phyloP scores from a whole-genome alignment of 2,888 invertebrate genomes.

The Argyra leucocephala region DNA sequence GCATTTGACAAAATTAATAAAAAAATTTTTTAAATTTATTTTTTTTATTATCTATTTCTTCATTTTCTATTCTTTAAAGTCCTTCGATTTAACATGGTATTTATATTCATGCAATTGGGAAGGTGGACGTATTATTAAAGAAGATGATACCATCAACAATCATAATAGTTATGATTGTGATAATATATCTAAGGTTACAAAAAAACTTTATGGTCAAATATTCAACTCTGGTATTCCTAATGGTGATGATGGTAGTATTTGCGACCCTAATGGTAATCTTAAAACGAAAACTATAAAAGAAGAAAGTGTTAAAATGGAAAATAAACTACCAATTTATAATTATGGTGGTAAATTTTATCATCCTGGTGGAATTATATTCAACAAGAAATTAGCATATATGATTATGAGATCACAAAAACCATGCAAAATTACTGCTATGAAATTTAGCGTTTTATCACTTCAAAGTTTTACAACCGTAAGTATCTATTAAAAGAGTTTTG shows the following conservation, averaged over 20 bases:
- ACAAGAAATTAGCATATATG: constrained; percentile 32
- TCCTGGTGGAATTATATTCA: constrained; percentile 29
- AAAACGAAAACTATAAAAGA: neutral
- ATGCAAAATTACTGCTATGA: constrained; percentile 37
- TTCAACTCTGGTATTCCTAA: neutral
- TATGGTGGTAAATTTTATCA: constrained; percentile 15
- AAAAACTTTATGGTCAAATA: neutral
- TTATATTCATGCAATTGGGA: constrained; percentile 33
- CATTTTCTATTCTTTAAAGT: constrained; percentile 16
- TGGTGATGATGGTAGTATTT: too few species aligned
- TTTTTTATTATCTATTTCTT: too few species aligned
- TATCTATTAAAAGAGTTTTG: neutral
- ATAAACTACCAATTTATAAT: neutral
- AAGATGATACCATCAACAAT: neutral
- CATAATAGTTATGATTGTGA: neutral
- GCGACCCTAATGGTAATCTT: too few species aligned
- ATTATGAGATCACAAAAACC: constrained; percentile 38
- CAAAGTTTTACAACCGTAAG: constrained; percentile 38
- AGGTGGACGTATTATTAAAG: constrained; percentile 21
- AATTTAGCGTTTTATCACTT: constrained; percentile 39
- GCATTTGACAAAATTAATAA: too few species aligned
- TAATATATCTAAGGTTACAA: neutral
- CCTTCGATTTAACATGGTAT: constrained; percentile 19
- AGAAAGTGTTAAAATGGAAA: too few species aligned
- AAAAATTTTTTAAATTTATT: too few species aligned